phyloP scores from a whole-genome alignment of 2,797 vertebrate genomes.

The Bovichtus variegatus region DNA sequence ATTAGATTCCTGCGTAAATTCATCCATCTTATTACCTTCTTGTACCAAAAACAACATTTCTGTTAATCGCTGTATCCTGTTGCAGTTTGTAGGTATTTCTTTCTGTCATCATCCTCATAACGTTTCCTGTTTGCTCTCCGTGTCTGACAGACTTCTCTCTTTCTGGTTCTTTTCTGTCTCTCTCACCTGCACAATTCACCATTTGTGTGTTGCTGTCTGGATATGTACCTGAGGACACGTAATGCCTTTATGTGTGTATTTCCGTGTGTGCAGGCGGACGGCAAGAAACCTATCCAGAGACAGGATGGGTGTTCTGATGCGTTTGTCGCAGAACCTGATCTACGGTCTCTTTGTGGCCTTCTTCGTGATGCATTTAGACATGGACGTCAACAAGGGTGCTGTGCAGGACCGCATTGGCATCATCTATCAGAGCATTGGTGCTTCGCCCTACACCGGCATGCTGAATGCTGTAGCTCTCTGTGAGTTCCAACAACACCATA shows the following conservation, averaged over 20 bases:
- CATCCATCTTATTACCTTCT: not conserved
- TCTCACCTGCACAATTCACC: not conserved
- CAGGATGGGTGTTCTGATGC: slow-evolving; percentile 91
- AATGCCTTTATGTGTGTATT: not conserved
- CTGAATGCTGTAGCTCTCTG: slow-evolving; percentile 94
- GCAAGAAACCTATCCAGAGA: slow-evolving; percentile 91
- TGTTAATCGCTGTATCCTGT: not conserved
- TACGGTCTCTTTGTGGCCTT: slow-evolving; percentile 92
- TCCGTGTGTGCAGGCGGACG: slow-evolving; percentile 85
- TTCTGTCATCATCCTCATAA: not conserved
- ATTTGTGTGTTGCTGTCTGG: not conserved
- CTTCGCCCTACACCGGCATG: slow-evolving; percentile 93
- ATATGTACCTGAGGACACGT: not conserved
- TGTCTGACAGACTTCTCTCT: no score
- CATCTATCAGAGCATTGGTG: slow-evolving; percentile 92
- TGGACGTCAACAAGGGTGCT: slow-evolving; percentile 88
- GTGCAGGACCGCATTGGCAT: slow-evolving; percentile 94
- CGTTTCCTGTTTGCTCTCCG: no score
- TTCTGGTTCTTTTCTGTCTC: not conserved
- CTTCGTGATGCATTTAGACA: slow-evolving; percentile 88
- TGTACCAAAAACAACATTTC: not conserved
- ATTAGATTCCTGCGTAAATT: not conserved
- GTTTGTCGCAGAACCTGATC: slow-evolving; percentile 94
- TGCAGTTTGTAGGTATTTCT: not conserved
- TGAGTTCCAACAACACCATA: slow-evolving; percentile 81